phyloP scores from a whole-genome alignment of 2,797 vertebrate species.

The Eulemur rubriventer region DNA sequence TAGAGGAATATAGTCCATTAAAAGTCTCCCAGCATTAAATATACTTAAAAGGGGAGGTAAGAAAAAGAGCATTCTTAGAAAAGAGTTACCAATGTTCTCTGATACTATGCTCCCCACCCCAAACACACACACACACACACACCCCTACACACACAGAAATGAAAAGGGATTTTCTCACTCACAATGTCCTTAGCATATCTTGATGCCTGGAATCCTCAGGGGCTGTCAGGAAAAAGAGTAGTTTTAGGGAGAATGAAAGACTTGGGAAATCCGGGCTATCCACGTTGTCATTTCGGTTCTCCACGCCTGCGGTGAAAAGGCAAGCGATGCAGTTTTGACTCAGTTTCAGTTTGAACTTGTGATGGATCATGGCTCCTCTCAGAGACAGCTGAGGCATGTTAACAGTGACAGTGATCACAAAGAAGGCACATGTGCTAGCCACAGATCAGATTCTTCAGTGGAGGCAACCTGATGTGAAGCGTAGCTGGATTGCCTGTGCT shows the following conservation, averaged over 20 bases:
- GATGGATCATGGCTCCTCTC: neutral
- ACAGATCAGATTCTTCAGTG: neutral
- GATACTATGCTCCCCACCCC: too few relatives aligned
- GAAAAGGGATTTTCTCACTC: neutral
- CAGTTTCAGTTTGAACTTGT: neutral
- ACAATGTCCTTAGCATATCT: neutral
- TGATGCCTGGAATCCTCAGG: neutral
- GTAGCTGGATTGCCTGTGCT: neutral
- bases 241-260: neutral
- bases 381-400: neutral
- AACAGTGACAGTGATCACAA: neutral
- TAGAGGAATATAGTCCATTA: neutral
- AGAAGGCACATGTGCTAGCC: neutral
- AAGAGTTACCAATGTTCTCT: neutral
- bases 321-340: neutral
- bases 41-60: neutral
- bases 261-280: neutral
- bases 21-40: neutral
- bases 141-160: neutral
- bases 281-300: neutral
- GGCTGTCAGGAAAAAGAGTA: neutral
- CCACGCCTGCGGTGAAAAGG: neutral
- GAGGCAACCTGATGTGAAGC: neutral
- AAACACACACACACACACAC: too few relatives aligned
- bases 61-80: neutral